Percentiles rank a stretch among this genome's conserved stretches.
These are phyloP conservation scores for Sminthurides aquaticus DNA, from an alignment of 2,888 invertebrate genomes.

Conservation along the genomic window DNA sequence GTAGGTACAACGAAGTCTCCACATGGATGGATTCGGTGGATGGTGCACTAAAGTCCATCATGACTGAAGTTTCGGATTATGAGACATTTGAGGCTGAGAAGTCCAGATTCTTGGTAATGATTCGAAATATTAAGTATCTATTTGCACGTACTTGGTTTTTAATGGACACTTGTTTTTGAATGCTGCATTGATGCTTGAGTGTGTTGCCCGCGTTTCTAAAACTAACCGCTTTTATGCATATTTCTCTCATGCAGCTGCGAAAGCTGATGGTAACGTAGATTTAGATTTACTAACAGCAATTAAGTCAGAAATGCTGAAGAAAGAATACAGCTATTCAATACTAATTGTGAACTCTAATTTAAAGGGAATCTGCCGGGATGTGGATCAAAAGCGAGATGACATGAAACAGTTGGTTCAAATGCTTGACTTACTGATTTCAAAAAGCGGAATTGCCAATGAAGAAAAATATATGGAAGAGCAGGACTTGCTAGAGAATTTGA, in stretches of 20 bases:
- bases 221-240: not conserved
- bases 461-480: slow-evolving; percentile 73
- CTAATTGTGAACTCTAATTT: too few species aligned
- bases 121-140: slow-evolving; percentile 25
- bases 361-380: slow-evolving; percentile 81
- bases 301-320: too few species aligned
- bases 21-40: slow-evolving; percentile 89
- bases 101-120: slow-evolving; percentile 78
- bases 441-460: slow-evolving; percentile 59
- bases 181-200: too few species aligned
- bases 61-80: slow-evolving; percentile 72
- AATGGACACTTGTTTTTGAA: too few species aligned
- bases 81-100: slow-evolving; percentile 87
- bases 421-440: slow-evolving; percentile 73
- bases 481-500: slow-evolving; percentile 68
- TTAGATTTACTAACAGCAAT: too few species aligned
- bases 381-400: slow-evolving; percentile 80
- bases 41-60: slow-evolving; percentile 69
- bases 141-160: slow-evolving; percentile 3
- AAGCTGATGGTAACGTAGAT: not conserved
- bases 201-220: too few species aligned
- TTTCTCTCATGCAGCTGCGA: not conserved
- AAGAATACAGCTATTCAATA: too few species aligned
- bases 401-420: slow-evolving; percentile 94
- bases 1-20: slow-evolving; percentile 67